Percentiles rank a stretch among this genome's conserved stretches.
Conservation (phyloP, 2,888 invertebrate species). For the Ariolimax columbianus region DNA sequence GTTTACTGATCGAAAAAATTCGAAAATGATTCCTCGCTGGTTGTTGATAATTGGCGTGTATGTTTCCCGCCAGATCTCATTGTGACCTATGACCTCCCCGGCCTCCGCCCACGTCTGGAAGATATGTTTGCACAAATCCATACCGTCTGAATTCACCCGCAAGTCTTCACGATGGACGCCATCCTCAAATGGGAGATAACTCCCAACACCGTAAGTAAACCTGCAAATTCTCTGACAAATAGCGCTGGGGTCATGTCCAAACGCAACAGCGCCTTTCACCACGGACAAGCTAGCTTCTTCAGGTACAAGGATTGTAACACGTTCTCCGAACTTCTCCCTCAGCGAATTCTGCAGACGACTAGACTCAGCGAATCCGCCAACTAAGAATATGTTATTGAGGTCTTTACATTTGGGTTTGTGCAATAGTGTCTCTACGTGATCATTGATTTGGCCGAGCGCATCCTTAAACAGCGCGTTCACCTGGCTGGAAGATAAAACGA, state of each 20-base stretch:
- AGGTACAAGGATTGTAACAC: constrained; percentile 69
- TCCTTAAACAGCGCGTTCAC: constrained; percentile 71
- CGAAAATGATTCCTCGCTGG: constrained; percentile 74
- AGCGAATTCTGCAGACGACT: constrained; percentile 67
- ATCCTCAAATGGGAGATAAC: constrained; percentile 71
- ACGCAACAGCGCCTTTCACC: constrained; percentile 74
- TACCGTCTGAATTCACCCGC: constrained; percentile 71
- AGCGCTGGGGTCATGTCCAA: constrained; percentile 73
- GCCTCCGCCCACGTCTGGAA: constrained; percentile 73
- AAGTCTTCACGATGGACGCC: constrained; percentile 71
- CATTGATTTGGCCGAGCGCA: constrained; percentile 66
- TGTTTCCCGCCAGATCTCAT: constrained; percentile 74
- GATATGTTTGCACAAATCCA: constrained; percentile 71
- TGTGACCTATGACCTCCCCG: constrained; percentile 73
- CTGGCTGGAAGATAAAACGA: constrained; percentile 67
- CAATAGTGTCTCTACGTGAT: constrained; percentile 65
- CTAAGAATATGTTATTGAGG: constrained; percentile 69
- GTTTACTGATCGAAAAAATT: constrained; percentile 68
- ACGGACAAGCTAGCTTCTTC: constrained; percentile 73
- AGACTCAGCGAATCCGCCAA: constrained; percentile 74
- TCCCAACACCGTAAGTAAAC: constrained; percentile 74
- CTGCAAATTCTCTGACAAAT: constrained; percentile 74
- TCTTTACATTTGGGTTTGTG: constrained; percentile 69
- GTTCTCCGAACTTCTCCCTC: constrained; percentile 67
- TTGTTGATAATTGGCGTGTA: constrained; percentile 75